These are phyloP conservation scores for Boloria selene DNA, from an alignment of 2,888 invertebrate species.

Conservation along the genomic window DNA sequence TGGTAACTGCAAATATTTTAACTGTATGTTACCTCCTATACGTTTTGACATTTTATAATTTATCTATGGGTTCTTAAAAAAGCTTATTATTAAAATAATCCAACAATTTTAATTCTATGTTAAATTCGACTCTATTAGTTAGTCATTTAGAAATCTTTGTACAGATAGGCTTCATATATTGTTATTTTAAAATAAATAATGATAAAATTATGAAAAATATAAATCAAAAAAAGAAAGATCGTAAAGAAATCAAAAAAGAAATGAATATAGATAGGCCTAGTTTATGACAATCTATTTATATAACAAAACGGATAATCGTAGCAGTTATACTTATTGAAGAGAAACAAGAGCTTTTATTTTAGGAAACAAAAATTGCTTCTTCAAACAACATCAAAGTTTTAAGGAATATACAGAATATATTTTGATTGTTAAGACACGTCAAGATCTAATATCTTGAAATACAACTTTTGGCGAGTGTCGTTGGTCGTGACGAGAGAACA, in stretches of 20 bases:
- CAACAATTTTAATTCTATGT: too few species aligned
- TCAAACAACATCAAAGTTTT: constrained; percentile 17
- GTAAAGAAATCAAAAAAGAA: too few species aligned
- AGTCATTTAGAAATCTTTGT: not conserved
- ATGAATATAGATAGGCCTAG: too few species aligned
- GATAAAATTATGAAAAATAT: not conserved
- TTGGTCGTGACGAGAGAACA: too few species aligned
- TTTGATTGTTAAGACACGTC: constrained; percentile 23
- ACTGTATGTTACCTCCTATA: too few species aligned
- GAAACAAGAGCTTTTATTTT: constrained; percentile 23
- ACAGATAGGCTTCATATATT: constrained; percentile 10
- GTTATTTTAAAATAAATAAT: constrained; percentile 10
- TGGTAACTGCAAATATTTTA: not conserved
- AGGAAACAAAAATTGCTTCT: constrained; percentile 17
- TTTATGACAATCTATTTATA: not conserved
- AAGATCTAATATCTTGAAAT: constrained; percentile 18
- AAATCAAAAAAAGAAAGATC: too few species aligned
- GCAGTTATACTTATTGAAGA: constrained; percentile 19
- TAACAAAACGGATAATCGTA: not conserved
- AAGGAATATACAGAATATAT: constrained; percentile 31
- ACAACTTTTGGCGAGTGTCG: too few species aligned
- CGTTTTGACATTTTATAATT: too few species aligned
- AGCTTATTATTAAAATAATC: too few species aligned
- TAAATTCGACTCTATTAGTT: not conserved
- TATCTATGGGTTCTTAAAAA: too few species aligned